Base-by-base conservation (phyloP, 2,113 vertebrate genomes). In the Physeter macrocephalus region DNA sequence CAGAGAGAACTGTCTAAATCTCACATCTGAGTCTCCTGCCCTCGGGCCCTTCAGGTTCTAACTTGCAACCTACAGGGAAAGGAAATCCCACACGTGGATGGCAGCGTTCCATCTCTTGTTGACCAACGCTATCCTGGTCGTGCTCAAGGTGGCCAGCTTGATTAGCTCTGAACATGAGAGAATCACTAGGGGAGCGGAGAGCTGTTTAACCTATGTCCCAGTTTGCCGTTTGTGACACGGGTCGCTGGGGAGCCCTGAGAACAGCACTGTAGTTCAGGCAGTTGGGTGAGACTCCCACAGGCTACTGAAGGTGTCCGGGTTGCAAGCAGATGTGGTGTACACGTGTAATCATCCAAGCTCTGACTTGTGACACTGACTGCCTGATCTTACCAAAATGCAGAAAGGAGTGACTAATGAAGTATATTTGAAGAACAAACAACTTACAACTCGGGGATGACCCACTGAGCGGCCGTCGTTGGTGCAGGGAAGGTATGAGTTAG, bases 321-420 rank as follows among this genome's bases (percentile, higher is more conserved):
- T 71, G 59, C 62, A 54, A 92, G 84, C 59, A 18, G 39, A 10
- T 69, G 46, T 46, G 78, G 80, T 23, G 20, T 49, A n/a, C n/a
- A n/a, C n/a, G 52, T 77, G 71, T 80, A 41, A 83, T 85, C 72
- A 54, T 74, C 46, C 41, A 77, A 62, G 78, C 64, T 82, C 74
- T 36, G 85, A 93, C 69, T 95, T 93, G 57, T 90, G 88, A 75
- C 85, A 52, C 95, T 66, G 93, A 80, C 54, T 81, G 86, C 71
- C 72, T 64, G 34, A 52, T 94, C 72, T 88, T 31, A 71, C 54
- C 17, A 0, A 86, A 39, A 66, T 5, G 8, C 91, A 61, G 74
- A 77, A 27, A 61, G 81, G 3, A 49, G 31, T 95, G 96, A 96
- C 71, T 95, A 85, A 96, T 86, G 62, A 62, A 11, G 75, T 27